phyloP scores from a whole-genome alignment of 2,888 invertebrate genomes.

The Sphinx pinastri region DNA sequence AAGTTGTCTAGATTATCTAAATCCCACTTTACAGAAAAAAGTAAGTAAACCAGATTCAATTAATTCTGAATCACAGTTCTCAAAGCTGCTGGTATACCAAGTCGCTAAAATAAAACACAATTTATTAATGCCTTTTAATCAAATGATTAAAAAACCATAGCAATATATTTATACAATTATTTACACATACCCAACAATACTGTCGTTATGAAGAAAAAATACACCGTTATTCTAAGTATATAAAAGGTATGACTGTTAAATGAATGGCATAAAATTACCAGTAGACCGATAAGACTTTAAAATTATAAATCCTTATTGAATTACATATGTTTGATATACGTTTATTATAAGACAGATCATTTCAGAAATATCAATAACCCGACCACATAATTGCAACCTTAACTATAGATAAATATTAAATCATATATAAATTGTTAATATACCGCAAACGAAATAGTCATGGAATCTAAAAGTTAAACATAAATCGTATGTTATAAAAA shows the following conservation, averaged over 20 bases:
- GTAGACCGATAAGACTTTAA: slow-evolving; percentile 1
- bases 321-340: neutral
- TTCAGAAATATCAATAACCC: neutral
- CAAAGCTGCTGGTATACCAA: slow-evolving; percentile 8
- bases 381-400: neutral
- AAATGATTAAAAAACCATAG: slow-evolving; percentile 2
- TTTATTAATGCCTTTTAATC: slow-evolving; percentile 23
- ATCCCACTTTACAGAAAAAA: too few relatives aligned
- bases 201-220: slow-evolving; percentile 2
- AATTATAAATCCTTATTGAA: neutral
- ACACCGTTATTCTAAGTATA: neutral
- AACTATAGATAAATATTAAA: neutral
- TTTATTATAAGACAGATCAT: slow-evolving; percentile 6
- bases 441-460: neutral
- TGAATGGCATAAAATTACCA: neutral
- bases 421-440: slow-evolving; percentile 6
- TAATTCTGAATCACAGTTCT: neutral
- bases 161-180: slow-evolving; percentile 22
- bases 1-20: too few relatives aligned
- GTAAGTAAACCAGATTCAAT: too few relatives aligned
- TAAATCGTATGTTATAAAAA: neutral
- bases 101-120: slow-evolving; percentile 29
- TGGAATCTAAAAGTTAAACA: neutral
- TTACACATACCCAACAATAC: slow-evolving; percentile 17
- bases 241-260: neutral